Conservation (phyloP, 1,140 invertebrate genomes). For the Nixonia krombeini region DNA sequence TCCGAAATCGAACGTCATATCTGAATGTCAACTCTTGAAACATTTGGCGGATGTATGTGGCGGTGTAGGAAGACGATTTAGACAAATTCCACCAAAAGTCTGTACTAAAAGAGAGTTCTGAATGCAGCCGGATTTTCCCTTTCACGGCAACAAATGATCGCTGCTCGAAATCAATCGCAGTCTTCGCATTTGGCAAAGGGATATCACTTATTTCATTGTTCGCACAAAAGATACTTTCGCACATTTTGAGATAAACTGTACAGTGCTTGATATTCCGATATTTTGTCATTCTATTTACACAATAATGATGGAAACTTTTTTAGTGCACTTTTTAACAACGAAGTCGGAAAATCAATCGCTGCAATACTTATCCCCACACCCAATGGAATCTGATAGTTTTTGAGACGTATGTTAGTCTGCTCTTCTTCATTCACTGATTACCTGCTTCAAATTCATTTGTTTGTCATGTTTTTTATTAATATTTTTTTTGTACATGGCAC, state of each 20-base stretch:
- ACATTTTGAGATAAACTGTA: constrained; percentile 28
- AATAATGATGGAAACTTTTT: too few species aligned
- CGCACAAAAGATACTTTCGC: constrained; percentile 47
- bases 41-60: constrained; percentile 27
- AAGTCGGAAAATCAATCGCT: too few species aligned
- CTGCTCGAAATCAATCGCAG: constrained; percentile 26
- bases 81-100: constrained; percentile 29
- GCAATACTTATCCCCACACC: too few species aligned
- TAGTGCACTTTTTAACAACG: too few species aligned
- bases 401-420: too few species aligned
- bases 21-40: constrained; percentile 8
- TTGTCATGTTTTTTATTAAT: too few species aligned
- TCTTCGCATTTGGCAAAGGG: constrained; percentile 48
- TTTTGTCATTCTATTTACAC: too few species aligned
- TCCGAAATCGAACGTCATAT: constrained; percentile 3
- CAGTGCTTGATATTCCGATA: constrained; percentile 23
- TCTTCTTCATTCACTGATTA: too few species aligned
- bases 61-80: constrained; percentile 41
- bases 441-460: too few species aligned
- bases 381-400: too few species aligned
- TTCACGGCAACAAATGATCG: constrained; percentile 26
- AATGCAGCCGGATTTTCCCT: constrained; percentile 22
- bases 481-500: too few species aligned
- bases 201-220: constrained; percentile 48
- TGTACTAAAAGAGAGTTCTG: constrained; percentile 11